Base-by-base conservation (phyloP, 2,797 vertebrate genomes). In the Chaenodraco wilsoni region DNA sequence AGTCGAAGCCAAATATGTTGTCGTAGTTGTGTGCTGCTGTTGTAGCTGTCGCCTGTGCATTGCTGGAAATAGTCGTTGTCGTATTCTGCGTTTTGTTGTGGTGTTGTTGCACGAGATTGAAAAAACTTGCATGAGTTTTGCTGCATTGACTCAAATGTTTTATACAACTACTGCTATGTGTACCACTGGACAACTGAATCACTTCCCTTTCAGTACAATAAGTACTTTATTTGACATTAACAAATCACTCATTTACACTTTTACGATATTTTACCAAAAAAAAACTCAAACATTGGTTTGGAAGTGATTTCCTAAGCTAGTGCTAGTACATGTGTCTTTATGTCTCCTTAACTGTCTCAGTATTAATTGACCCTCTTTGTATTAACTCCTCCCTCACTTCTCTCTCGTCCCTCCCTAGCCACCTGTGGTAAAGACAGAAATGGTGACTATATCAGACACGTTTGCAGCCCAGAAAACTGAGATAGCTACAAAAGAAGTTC, bases 391-490 rank as follows among this genome's bases (percentile, higher is more conserved):
- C 55, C 65, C 65, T 50, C 74, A 52, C 81, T 60, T 40, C 67
- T 74, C 60, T 89, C 87, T 75, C 77, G 66, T 81, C 78, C 81
- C 81, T 74, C 73, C 84, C 69, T 92, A 99, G 98, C 97, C 98
- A 84, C 98, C 98, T 5, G 98, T 99, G 94, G 97, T 99, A 93
- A 99, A 99, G 95, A 99, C 98, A 55, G 98, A 99, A 96, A 99
- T 98, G 98, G 96, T 99, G 93, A 99, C 97, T 85, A 98, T 99
- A 95, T 99, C 97, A 87, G 98, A 99, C 95, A 94, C 95, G 33
- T 95, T 95, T 68, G 97, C 97, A 60, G 94, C 96, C 69, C 97
- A 99, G 93, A 98, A 97, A 94, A 98, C 96, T 49, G 97, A 99
- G 94, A 99, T 99, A 91, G 95, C 97, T 63, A 99, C 98, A 90